Evolutionary conservation across 2,888 invertebrate genomes (phyloP).

Genomic region (Elegia similella): DNA sequence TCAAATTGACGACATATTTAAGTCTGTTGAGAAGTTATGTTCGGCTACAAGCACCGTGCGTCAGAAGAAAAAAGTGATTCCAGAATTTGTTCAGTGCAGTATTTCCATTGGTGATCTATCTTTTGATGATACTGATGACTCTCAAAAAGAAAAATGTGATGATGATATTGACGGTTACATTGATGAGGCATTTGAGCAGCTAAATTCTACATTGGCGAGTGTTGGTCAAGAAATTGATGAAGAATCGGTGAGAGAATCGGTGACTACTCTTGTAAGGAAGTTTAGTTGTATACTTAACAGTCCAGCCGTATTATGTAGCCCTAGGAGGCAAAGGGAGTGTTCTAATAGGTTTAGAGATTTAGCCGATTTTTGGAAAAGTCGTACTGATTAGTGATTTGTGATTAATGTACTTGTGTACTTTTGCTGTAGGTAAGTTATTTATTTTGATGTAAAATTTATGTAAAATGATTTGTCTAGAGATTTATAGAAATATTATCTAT

Average conservation of each 20-base stretch:
- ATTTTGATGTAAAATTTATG: neutral
- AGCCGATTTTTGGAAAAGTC: conserved; percentile 63
- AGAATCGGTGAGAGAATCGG: conserved; percentile 48
- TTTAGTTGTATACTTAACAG: conserved; percentile 56
- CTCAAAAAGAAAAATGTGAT: conserved; percentile 38
- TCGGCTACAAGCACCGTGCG: conserved; percentile 53
- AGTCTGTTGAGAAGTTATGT: conserved; percentile 63
- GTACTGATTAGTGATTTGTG: conserved; percentile 28
- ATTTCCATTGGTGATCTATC: conserved; percentile 57
- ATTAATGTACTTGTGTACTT: conserved; percentile 16
- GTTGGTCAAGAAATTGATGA: conserved; percentile 37
- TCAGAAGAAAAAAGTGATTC: conserved; percentile 39
- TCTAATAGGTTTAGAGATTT: conserved; percentile 61
- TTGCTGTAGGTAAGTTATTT: conserved; percentile 1
- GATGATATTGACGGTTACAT: conserved; percentile 61
- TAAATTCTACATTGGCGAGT: conserved; percentile 48
- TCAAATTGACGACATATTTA: conserved; percentile 65
- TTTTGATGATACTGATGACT: conserved; percentile 57
- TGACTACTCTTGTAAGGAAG: conserved; percentile 63
- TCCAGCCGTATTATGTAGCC: conserved; percentile 47
- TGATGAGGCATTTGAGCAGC: conserved; percentile 63
- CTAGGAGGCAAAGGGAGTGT: conserved; percentile 52
- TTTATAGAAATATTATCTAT: too few species aligned
- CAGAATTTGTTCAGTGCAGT: conserved; percentile 61
- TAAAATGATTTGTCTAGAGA: neutral